Evolutionary conservation across 2,113 vertebrate species (phyloP), one percentile per base, ranked within the genome.

Genomic region (Eurypyga helias): DNA sequence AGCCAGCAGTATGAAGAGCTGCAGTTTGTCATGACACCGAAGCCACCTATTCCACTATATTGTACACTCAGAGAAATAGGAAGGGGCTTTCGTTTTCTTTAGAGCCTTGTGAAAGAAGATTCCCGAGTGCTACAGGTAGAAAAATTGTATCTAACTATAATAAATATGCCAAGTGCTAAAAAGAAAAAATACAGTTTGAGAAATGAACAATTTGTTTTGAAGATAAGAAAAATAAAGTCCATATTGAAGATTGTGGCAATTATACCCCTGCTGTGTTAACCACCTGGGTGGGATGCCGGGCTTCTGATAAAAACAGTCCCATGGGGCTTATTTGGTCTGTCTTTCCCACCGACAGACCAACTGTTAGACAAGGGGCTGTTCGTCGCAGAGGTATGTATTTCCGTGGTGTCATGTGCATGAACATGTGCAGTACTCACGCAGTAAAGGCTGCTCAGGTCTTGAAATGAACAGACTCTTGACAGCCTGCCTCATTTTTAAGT

Each of bases 401-500:
- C 55, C 84, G 20, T n/a, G 23, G 12, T 54, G 34, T 20, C 9
- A 26, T 4, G 8, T 11, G 10, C 13, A 16, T 20, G 17, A 77
- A 21, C n/a, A 38, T 11, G 17, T 23, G 20, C 34, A 46, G 33
- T 46, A 20, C 28, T 65, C 62, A 5, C 23, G 41, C 28, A 65
- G 29, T 5, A 58, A 76, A 93, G 41, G 49, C 20, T 65, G 43
- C 87, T 87, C 52, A 17, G 58, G 33, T 66, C 64, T 62, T n/a
- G 34, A 34, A 57, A n/a, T 6, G 38, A 48, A 21, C 36, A 46
- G 11, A 66, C 11, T 13, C 49, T 52, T 28, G 36, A 34, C 3
- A 18, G 3, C 1, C 2, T 9, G 2, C 17, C 41, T 72, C 25
- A n/a, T n/a, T n/a, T 45, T 62, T 14, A 23, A 62, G 20, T 16